phyloP scores from a whole-genome alignment of 2,888 invertebrate species.

The Trichacis sp. region DNA sequence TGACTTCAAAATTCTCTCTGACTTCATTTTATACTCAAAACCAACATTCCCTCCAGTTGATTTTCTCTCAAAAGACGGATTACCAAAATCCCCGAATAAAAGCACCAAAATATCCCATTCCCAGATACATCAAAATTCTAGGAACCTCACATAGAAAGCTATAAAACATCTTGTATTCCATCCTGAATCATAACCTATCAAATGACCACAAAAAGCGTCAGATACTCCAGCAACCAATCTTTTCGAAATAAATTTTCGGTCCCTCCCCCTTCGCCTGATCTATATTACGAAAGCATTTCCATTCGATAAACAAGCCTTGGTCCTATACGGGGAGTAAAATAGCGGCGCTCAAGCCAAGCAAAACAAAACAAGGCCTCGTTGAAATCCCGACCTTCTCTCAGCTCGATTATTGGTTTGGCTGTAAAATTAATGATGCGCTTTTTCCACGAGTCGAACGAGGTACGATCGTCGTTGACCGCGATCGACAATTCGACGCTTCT shows the following conservation, averaged over 20 bases:
- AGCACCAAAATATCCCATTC: too few relatives aligned
- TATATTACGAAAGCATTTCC: neutral
- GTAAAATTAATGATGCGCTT: slow-evolving; percentile 22
- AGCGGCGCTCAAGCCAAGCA: neutral
- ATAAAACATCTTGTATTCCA: neutral
- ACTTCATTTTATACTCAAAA: too few relatives aligned
- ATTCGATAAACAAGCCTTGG: neutral
- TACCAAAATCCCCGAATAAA: too few relatives aligned
- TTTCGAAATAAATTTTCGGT: too few relatives aligned
- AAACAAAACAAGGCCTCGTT: slow-evolving; percentile 11
- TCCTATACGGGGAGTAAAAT: neutral
- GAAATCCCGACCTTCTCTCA: slow-evolving; percentile 29
- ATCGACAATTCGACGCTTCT: slow-evolving; percentile 22
- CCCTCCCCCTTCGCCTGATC: too few relatives aligned
- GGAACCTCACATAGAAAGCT: neutral
- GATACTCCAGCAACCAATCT: too few relatives aligned
- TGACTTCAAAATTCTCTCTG: too few relatives aligned
- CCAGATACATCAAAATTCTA: neutral
- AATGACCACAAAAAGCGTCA: neutral
- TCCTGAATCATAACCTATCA: neutral
- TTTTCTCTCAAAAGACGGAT: too few relatives aligned
- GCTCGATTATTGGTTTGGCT: slow-evolving; percentile 24
- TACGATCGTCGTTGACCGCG: slow-evolving; percentile 22
- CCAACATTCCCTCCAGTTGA: too few relatives aligned
- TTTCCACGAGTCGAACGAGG: slow-evolving; percentile 18